phyloP scores from a whole-genome alignment of 1,140 invertebrate species.

The Littorina saxatilis region DNA sequence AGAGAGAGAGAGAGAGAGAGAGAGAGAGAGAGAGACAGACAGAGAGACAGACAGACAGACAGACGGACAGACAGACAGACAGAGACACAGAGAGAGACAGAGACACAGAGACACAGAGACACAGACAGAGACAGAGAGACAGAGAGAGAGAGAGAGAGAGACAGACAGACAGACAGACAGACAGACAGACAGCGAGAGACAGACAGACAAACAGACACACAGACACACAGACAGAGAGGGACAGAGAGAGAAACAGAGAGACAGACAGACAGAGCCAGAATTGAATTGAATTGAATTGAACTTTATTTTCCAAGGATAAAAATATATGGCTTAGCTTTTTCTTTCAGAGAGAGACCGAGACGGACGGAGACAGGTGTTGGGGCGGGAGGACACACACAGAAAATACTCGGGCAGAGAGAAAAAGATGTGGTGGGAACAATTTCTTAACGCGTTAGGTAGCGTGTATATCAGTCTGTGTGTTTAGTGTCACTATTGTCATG shows the following conservation, averaged over 20 bases:
- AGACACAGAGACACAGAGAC: neutral
- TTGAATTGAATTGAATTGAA: no score
- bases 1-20: slow-evolving; percentile 9
- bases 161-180: slow-evolving; percentile 18
- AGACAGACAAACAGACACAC: neutral
- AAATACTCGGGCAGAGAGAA: no score
- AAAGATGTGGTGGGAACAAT: no score
- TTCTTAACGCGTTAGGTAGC: no score
- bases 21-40: neutral
- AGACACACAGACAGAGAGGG: neutral
- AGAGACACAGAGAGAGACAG: slow-evolving; percentile 1
- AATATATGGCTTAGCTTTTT: no score
- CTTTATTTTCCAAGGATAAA: no score
- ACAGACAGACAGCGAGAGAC: neutral
- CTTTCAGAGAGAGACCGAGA: neutral
- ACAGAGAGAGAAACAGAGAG: neutral
- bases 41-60: neutral
- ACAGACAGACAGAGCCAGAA: neutral
- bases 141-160: slow-evolving; percentile 10
- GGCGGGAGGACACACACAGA: neutral
- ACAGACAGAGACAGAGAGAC: neutral
- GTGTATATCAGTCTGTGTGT: no score
- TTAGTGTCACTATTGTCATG: no score
- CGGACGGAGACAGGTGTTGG: neutral
- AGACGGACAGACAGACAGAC: neutral